Evolutionary conservation across 2,797 vertebrate species (phyloP), one percentile per base, ranked within the genome.

Genomic region (Chelon auratus): DNA sequence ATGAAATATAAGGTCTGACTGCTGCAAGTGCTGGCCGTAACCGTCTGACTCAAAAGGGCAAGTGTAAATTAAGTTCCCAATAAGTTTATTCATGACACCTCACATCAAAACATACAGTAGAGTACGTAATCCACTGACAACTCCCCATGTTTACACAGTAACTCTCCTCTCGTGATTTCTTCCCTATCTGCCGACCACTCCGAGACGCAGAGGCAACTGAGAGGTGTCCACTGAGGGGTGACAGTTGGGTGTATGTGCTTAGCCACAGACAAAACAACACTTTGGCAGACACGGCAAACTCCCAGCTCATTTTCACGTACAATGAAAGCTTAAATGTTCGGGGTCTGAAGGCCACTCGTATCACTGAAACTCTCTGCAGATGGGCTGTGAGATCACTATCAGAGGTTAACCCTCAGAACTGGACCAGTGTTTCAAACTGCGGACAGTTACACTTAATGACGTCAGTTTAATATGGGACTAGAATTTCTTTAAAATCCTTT

Each of bases 191-290:
- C 54, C 84, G 72, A 76, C 61, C 52, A 55, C 66, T 77, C 70
- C n/a, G 43, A 68, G 66, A 80, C 69, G 36, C 37, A 20, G 40
- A 77, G 81, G 83, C 81, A 72, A 79, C 62, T 57, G 77, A 83
- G 57, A 80, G 75, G 62, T 68, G 86, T 87, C 88, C 77, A 62
- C 78, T 30, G 83, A 85, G 86, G 70, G 87, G 82, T 76, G 81
- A 86, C 81, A 78, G 68, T 71, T 77, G 84, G 82, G 87, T 69
- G 81, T 90, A 87, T 82, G 59, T 83, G 53, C 83, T 68, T 65
- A 47, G 79, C 63, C 80, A 22, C 82, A 93, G 91, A 90, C 91
- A 89, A 93, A 94, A 92, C 90, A 94, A 69, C 36, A 50, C 58
- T 63, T 62, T 63, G 69, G 75, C 75, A 89, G 81, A 86, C 81